These are phyloP conservation scores for Stenotaenia linearis DNA, from an alignment of 2,888 invertebrate genomes.

Conservation along the genomic window DNA sequence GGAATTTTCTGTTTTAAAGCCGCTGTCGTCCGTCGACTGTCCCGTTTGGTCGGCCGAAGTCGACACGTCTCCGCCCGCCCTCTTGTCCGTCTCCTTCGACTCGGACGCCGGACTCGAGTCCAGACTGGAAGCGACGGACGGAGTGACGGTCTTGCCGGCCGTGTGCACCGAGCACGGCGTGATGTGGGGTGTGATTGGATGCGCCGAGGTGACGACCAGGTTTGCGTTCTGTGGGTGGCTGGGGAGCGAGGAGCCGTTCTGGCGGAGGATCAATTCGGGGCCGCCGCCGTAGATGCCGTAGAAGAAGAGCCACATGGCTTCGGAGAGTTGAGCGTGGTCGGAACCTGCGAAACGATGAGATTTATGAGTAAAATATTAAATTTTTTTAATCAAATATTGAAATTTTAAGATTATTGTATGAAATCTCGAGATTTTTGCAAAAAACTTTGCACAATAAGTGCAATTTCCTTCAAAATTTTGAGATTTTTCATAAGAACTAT, in stretches of 20 bases:
- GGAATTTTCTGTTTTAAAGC: not conserved
- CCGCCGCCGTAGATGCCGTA: conserved; percentile 81
- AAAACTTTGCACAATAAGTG: no score
- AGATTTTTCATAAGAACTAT: no score
- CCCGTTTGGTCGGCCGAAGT: not conserved
- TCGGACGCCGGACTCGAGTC: not conserved
- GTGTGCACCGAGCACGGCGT: conserved; percentile 27
- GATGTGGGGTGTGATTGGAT: not conserved
- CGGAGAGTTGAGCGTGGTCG: conserved; percentile 72
- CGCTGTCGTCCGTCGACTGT: not conserved
- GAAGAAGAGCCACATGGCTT: conserved; percentile 82
- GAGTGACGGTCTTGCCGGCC: not conserved
- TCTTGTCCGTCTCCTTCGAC: not conserved
- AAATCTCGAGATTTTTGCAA: no score
- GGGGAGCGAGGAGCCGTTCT: conserved; percentile 29
- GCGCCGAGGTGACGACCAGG: not conserved
- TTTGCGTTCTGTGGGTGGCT: no score
- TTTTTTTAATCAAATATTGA: no score
- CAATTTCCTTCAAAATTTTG: no score
- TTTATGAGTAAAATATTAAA: no score
- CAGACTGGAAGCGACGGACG: not conserved
- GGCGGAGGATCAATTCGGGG: conserved; percentile 62
- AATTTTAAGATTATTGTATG: no score
- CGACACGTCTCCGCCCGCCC: not conserved
- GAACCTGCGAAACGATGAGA: no score